Conservation (phyloP, 2,888 invertebrate genomes). For the Cantharis flavilabris region DNA sequence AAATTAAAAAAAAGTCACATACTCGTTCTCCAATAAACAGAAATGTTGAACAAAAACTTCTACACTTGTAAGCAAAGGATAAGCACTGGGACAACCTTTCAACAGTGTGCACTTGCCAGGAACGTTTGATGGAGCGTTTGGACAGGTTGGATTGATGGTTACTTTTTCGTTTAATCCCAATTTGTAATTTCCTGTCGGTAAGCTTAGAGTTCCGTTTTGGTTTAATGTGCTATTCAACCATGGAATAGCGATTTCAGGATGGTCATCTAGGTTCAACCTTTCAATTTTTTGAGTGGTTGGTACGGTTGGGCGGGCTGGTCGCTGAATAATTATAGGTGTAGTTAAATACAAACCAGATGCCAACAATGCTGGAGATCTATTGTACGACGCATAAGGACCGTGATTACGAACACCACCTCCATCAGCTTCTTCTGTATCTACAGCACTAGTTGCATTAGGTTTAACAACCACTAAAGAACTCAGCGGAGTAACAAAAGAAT, state of each 20-base stretch:
- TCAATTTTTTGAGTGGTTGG: neutral
- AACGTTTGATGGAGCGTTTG: neutral
- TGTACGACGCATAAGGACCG: too few relatives aligned
- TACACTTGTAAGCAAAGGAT: neutral
- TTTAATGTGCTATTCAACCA: neutral
- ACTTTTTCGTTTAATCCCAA: neutral
- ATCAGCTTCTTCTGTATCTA: slow-evolving; percentile 56
- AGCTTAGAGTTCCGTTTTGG: neutral
- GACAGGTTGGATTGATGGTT: neutral
- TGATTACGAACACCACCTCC: slow-evolving; percentile 31
- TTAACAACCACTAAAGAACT: slow-evolving; percentile 71
- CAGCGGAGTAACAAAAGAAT: slow-evolving; percentile 69
- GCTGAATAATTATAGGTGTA: neutral
- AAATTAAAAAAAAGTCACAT: too few relatives aligned
- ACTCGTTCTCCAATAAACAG: neutral
- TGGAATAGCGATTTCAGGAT: neutral
- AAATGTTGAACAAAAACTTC: neutral
- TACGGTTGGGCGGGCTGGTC: too few relatives aligned
- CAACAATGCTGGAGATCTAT: too few relatives aligned
- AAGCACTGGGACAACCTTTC: neutral
- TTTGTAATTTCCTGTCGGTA: neutral
- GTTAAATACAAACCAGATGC: neutral
- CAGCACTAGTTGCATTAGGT: slow-evolving; percentile 61
- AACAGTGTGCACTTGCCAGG: neutral
- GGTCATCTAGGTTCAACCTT: neutral